phyloP scores from a whole-genome alignment of 2,888 invertebrate species.

The Fragum fragum region DNA sequence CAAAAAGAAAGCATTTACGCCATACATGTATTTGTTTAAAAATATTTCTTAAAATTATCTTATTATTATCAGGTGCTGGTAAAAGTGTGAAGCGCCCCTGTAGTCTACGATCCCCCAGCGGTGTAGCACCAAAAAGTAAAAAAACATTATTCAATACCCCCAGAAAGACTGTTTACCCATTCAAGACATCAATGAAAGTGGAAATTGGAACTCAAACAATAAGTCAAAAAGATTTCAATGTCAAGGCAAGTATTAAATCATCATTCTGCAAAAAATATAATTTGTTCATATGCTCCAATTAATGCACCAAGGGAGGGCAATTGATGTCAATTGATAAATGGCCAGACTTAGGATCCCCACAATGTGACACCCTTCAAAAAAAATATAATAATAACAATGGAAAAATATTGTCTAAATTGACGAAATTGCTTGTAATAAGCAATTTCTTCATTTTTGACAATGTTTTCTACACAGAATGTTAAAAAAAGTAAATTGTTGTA shows the following conservation, averaged over 20 bases:
- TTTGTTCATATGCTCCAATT: neutral
- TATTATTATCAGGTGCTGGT: neutral
- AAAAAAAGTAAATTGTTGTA: no score
- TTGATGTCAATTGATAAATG: neutral
- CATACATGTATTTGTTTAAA: no score
- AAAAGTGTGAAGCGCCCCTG: neutral
- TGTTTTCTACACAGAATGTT: no score
- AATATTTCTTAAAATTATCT: no score
- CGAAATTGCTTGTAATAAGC: no score
- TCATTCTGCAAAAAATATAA: neutral
- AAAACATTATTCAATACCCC: slow-evolving; percentile 17
- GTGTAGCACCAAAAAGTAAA: slow-evolving; percentile 23
- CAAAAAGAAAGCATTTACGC: no score
- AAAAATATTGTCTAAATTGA: no score
- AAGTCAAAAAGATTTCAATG: slow-evolving; percentile 8
- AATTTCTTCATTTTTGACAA: no score
- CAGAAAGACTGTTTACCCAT: neutral
- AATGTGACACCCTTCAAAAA: neutral
- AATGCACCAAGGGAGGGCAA: neutral
- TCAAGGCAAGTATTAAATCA: slow-evolving; percentile 4
- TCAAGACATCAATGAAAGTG: slow-evolving; percentile 12
- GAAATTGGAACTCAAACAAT: slow-evolving; percentile 14
- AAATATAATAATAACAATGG: no score
- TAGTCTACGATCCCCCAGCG: slow-evolving; percentile 14
- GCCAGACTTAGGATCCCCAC: neutral